Percentiles rank a stretch among this genome's conserved stretches.
Conservation (phyloP, 2,797 vertebrate genomes). For the Oophaga sylvatica region DNA sequence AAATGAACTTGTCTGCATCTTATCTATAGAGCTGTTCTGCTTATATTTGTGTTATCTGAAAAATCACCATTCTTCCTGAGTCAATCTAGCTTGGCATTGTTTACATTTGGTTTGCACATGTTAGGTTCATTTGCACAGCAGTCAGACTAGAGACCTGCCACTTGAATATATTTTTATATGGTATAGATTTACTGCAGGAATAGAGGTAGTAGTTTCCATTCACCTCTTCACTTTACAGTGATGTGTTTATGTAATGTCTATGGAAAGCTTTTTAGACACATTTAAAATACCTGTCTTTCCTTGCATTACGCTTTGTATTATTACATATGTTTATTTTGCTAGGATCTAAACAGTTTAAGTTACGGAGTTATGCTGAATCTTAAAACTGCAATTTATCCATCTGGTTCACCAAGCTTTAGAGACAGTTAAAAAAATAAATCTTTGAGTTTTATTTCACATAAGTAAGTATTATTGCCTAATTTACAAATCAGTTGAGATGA, state of each 20-base stretch:
- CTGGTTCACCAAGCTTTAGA: not conserved
- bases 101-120: slow-evolving; percentile 40
- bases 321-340: slow-evolving; percentile 43
- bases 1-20: slow-evolving; percentile 41
- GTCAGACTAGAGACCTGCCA: slow-evolving; percentile 12
- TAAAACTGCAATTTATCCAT: not conserved
- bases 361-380: not conserved
- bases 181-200: slow-evolving; percentile 42
- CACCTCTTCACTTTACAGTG: slow-evolving; percentile 5
- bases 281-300: slow-evolving; percentile 30
- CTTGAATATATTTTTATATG: slow-evolving; percentile 50
- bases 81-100: slow-evolving; percentile 27
- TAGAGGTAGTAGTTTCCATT: slow-evolving; percentile 34
- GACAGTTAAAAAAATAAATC: not conserved
- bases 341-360: slow-evolving; percentile 4
- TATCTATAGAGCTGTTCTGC: slow-evolving; percentile 13
- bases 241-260: slow-evolving; percentile 55
- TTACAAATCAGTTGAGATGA: not conserved
- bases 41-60: slow-evolving; percentile 56
- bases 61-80: slow-evolving; percentile 37
- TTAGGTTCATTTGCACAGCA: slow-evolving; percentile 16
- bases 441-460: not conserved
- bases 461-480: not conserved
- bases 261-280: slow-evolving; percentile 49
- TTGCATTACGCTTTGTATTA: not conserved